A percentile compares a stretch with the other conserved stretches of the same genome.
phyloP scores from a whole-genome alignment of 1,140 invertebrate genomes.

The Lepidurus couesii region DNA sequence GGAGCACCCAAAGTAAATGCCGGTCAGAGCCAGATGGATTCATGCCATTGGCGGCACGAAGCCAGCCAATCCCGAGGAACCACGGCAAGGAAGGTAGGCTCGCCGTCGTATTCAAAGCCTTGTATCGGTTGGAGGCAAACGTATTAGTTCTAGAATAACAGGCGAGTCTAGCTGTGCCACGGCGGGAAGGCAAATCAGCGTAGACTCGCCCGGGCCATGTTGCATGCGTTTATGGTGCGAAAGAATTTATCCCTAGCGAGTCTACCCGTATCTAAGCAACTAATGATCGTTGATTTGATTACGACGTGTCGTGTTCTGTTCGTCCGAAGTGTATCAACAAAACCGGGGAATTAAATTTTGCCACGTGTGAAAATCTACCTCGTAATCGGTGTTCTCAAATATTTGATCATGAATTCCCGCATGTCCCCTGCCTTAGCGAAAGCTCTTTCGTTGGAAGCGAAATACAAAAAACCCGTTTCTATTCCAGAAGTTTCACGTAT shows the following conservation, averaged over 20 bases:
- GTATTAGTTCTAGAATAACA: background rate
- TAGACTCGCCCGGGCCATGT: background rate
- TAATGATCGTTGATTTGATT: background rate
- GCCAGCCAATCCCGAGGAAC: background rate
- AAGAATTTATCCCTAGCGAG: background rate
- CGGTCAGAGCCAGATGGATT: background rate
- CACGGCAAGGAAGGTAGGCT: conserved; percentile 8
- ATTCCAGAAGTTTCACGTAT: background rate
- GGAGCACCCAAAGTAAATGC: conserved; percentile 21
- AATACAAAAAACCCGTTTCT: background rate
- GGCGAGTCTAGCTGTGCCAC: background rate
- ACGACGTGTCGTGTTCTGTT: background rate
- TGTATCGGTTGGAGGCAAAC: background rate
- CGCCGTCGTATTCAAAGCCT: background rate
- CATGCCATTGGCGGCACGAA: background rate
- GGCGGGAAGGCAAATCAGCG: background rate
- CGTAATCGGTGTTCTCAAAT: no score
- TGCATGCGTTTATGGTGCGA: background rate
- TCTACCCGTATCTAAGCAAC: background rate
- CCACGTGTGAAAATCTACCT: background rate
- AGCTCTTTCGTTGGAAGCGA: background rate
- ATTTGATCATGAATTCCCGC: background rate
- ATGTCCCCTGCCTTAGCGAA: background rate
- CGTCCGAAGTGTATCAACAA: background rate
- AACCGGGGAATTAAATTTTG: background rate